phyloP scores from a whole-genome alignment of 2,888 invertebrate species.

The Synergus umbraculus region DNA sequence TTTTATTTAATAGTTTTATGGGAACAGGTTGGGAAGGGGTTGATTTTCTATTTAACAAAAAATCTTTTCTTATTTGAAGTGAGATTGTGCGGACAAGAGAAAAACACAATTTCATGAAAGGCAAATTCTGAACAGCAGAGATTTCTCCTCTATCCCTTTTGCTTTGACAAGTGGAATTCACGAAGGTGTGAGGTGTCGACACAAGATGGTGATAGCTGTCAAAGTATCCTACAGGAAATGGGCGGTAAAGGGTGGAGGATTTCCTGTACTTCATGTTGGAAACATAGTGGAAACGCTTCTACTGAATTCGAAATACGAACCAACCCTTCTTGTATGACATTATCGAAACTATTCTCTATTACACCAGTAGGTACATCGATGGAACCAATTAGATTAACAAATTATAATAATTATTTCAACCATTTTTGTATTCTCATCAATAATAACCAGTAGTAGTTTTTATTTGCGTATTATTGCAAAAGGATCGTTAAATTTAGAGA shows the following conservation, averaged over 20 bases:
- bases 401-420: neutral
- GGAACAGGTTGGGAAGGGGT: no score
- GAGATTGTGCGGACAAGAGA: neutral
- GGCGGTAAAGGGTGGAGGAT: slow-evolving; percentile 28
- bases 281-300: slow-evolving; percentile 8
- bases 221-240: slow-evolving; percentile 25
- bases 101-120: slow-evolving; percentile 8
- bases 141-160: slow-evolving; percentile 16
- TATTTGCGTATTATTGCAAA: neutral
- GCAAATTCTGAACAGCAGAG: neutral
- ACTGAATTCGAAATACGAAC: slow-evolving; percentile 17
- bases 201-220: slow-evolving; percentile 27
- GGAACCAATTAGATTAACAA: neutral
- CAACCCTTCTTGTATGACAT: neutral
- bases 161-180: slow-evolving; percentile 18
- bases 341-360: neutral
- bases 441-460: neutral
- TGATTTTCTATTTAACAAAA: neutral
- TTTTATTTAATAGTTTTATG: no score
- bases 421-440: neutral
- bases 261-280: slow-evolving; percentile 27
- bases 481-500: neutral
- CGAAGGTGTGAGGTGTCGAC: slow-evolving; percentile 24
- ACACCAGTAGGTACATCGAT: neutral
- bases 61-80: neutral